These are phyloP conservation scores for Corella eumyota DNA, from an alignment of 23 tunicate species.

Conservation along the genomic window DNA sequence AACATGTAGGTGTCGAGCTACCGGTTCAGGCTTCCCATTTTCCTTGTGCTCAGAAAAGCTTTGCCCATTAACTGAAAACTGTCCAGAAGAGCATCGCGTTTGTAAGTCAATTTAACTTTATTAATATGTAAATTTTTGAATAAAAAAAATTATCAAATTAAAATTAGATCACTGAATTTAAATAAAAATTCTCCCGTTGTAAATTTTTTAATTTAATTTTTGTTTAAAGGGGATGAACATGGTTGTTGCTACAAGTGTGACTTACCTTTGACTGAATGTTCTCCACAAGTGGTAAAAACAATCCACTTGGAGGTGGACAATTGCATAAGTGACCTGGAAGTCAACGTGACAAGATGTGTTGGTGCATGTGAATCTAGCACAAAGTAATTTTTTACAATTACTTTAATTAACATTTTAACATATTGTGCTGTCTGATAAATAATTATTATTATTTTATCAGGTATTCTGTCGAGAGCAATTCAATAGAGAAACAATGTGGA, in stretches of 20 bases:
- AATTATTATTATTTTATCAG: slow-evolving; percentile 1
- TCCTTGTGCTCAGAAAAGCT: neutral
- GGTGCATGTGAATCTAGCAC: slow-evolving; percentile 12
- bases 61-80: slow-evolving; percentile 7
- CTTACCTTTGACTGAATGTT: slow-evolving; percentile 2
- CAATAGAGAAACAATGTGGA: slow-evolving; percentile 17
- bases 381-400: slow-evolving; percentile 7
- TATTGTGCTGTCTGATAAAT: too few species aligned
- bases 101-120: slow-evolving; percentile 5
- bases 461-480: neutral
- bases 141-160: too few species aligned
- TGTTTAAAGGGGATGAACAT: neutral
- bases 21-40: neutral
- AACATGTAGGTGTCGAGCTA: slow-evolving; percentile 7
- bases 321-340: neutral
- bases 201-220: neutral
- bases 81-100: slow-evolving; percentile 3
- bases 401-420: too few species aligned
- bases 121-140: too few species aligned
- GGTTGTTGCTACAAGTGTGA: slow-evolving; percentile 23
- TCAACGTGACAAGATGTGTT: slow-evolving; percentile 12
- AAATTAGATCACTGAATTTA: too few species aligned
- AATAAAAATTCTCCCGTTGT: too few species aligned
- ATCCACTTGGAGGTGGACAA: neutral
- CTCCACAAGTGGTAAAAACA: slow-evolving; percentile 5